A percentile compares a stretch with the other conserved stretches of the same genome.
Evolutionary conservation across 2,888 invertebrate species (phyloP).

Genomic region (Parascotia fuliginaria): DNA sequence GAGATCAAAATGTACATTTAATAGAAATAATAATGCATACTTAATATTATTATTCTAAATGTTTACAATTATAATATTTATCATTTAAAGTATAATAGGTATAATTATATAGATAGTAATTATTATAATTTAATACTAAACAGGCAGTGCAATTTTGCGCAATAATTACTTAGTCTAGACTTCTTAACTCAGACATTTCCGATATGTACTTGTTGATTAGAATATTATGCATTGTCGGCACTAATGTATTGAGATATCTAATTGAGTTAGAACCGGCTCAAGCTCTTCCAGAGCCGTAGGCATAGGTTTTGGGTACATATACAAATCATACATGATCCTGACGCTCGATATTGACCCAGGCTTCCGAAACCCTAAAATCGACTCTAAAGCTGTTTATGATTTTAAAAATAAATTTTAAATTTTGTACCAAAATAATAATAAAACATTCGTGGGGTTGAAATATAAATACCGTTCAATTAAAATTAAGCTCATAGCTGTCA

Average conservation of each 20-base stretch:
- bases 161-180: slow-evolving; percentile 60
- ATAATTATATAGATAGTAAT: slow-evolving; percentile 43
- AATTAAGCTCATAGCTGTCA: slow-evolving; percentile 25
- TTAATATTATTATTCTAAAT: slow-evolving; percentile 18
- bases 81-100: slow-evolving; percentile 55
- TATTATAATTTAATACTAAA: slow-evolving; percentile 70
- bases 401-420: neutral
- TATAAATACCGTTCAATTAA: neutral
- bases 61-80: slow-evolving; percentile 48
- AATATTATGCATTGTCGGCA: slow-evolving; percentile 36
- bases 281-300: too few relatives aligned
- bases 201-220: slow-evolving; percentile 69
- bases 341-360: too few relatives aligned
- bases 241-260: slow-evolving; percentile 3
- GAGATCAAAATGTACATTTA: slow-evolving; percentile 85
- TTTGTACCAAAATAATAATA: neutral
- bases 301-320: too few relatives aligned
- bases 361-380: too few relatives aligned
- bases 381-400: too few relatives aligned
- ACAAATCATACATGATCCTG: too few relatives aligned
- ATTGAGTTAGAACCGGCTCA: too few relatives aligned
- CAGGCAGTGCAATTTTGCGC: slow-evolving; percentile 82
- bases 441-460: neutral
- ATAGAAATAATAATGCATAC: slow-evolving; percentile 55
- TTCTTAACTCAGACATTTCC: slow-evolving; percentile 67